Evolutionary conservation across 1,140 invertebrate genomes (phyloP).

Genomic region (Melipona quadrifasciata): DNA sequence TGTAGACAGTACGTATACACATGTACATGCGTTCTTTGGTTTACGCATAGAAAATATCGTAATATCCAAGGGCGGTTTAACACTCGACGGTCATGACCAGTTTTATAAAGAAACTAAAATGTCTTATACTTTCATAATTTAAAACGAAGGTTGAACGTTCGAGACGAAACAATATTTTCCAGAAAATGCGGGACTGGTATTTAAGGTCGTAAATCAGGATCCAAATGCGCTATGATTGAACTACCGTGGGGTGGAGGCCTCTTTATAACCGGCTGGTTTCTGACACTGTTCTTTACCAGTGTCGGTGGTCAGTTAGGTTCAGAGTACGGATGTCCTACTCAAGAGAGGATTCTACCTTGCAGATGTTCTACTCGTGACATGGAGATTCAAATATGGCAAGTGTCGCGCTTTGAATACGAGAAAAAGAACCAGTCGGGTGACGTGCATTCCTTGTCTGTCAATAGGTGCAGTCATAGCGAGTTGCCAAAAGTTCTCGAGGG

Average conservation of each 20-base stretch:
- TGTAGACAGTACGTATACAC: constrained; percentile 20
- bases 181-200: constrained; percentile 59
- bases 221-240: constrained; percentile 79
- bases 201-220: constrained; percentile 58
- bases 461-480: constrained; percentile 93
- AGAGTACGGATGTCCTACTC: constrained; percentile 83
- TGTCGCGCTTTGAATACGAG: not conserved
- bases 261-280: constrained; percentile 65
- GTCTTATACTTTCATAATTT: not conserved
- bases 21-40: not conserved
- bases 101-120: not conserved
- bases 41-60: constrained; percentile 27
- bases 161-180: not conserved
- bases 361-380: constrained; percentile 85
- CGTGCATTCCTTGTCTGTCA: not conserved
- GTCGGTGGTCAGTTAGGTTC: constrained; percentile 65
- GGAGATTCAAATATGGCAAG: constrained; percentile 88
- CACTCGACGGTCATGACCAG: not conserved
- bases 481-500: constrained; percentile 88
- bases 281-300: constrained; percentile 60
- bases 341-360: constrained; percentile 86
- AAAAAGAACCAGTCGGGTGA: too few species aligned
- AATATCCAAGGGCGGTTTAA: constrained; percentile 39
- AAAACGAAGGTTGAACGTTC: too few species aligned
- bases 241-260: constrained; percentile 74